Percentiles rank a stretch among this genome's conserved stretches.
Evolutionary conservation across 2,888 invertebrate genomes (phyloP).

Genomic region (Siphlonurus alternatus): DNA sequence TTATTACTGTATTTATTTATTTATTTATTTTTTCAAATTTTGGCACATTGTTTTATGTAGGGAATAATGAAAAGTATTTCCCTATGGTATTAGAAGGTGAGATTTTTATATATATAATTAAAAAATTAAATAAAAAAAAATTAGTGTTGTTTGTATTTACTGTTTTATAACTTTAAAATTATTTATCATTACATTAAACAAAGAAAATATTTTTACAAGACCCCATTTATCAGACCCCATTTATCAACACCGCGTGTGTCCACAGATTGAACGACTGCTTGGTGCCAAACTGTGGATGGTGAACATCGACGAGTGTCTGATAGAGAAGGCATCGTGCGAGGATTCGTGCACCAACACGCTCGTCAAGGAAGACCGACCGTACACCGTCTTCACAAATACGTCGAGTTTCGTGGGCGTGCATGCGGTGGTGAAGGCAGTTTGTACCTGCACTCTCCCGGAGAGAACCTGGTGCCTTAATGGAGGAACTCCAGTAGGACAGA

Average conservation of each 20-base stretch:
- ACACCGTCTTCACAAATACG: conserved; percentile 78
- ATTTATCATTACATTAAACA: conserved; percentile 15
- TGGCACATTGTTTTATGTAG: no score
- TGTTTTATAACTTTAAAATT: no score
- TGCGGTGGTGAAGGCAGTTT: conserved; percentile 63
- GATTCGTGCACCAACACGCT: conserved; percentile 67
- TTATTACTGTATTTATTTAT: no score
- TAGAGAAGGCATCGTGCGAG: conserved; percentile 53
- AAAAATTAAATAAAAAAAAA: no score
- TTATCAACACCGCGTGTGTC: no score
- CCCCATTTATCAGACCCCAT: no score
- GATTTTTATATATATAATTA: neutral
- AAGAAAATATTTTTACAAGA: no score
- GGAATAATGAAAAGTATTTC: neutral
- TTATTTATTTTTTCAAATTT: no score
- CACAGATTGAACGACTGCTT: conserved; percentile 51
- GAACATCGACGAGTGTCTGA: conserved; percentile 78
- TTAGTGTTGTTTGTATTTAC: no score
- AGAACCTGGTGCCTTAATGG: conserved; percentile 54
- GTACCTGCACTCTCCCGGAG: conserved; percentile 40
- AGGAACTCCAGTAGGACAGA: conserved; percentile 32
- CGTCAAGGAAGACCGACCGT: conserved; percentile 52
- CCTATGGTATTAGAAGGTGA: neutral
- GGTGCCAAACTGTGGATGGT: conserved; percentile 66
- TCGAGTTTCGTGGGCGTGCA: conserved; percentile 89